phyloP scores from a whole-genome alignment of 2,888 invertebrate genomes.

The Acronicta aceris region DNA sequence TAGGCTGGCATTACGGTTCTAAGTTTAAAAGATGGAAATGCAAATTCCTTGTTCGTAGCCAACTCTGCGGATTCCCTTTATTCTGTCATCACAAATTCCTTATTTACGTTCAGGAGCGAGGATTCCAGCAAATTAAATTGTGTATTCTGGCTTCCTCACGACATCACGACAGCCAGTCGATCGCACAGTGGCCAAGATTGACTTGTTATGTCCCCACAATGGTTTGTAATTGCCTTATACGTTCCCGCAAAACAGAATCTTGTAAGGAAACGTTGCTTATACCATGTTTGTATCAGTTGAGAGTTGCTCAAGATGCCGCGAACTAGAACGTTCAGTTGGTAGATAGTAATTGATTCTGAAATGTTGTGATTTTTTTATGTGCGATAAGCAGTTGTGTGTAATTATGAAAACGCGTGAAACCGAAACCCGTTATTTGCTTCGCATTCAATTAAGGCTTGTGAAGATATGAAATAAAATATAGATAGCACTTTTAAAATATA shows the following conservation, averaged over 20 bases:
- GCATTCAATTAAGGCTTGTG: conserved; percentile 20
- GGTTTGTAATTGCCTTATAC: conserved; percentile 46
- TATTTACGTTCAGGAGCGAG: conserved; percentile 10
- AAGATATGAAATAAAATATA: conserved; percentile 22
- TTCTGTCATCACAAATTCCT: conserved; percentile 27
- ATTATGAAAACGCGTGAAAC: conserved; percentile 29
- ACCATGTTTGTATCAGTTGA: conserved; percentile 21
- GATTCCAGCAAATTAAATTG: conserved; percentile 37
- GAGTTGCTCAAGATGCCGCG: conserved; percentile 14
- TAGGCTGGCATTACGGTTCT: background rate
- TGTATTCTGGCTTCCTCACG: conserved; percentile 31
- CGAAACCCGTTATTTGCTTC: conserved; percentile 23
- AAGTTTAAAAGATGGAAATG: conserved; percentile 7
- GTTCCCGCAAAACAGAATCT: conserved; percentile 24
- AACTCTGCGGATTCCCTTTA: conserved; percentile 19
- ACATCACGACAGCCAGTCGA: conserved; percentile 31
- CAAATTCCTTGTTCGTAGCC: conserved; percentile 12
- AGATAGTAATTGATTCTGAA: conserved; percentile 37
- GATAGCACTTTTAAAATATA: conserved; percentile 10
- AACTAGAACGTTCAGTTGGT: conserved; percentile 1
- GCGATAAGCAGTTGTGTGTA: conserved; percentile 12
- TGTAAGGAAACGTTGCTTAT: conserved; percentile 26
- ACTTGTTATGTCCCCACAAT: conserved; percentile 39
- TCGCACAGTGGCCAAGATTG: conserved; percentile 29
- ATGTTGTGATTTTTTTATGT: conserved; percentile 15